Evolutionary conservation across 2,888 invertebrate genomes (phyloP).

Genomic region (Seladonia tumulorum): DNA sequence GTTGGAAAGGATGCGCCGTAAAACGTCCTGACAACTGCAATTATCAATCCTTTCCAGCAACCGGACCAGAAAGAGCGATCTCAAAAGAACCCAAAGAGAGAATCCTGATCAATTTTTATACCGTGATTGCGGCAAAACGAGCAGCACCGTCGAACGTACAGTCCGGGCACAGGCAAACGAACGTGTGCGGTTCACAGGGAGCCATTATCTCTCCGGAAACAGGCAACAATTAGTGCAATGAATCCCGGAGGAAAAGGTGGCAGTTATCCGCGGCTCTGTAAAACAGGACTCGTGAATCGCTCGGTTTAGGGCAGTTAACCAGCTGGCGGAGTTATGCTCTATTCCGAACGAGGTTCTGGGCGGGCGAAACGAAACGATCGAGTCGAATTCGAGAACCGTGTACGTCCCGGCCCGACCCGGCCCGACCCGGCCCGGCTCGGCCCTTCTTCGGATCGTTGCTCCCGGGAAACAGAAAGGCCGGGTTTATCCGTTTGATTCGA

Average conservation of each 20-base stretch:
- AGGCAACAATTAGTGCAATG: neutral
- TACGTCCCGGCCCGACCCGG: neutral
- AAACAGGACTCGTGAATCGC: neutral
- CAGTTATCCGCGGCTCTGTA: neutral
- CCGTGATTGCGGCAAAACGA: neutral
- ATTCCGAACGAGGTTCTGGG: neutral
- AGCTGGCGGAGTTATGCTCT: neutral
- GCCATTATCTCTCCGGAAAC: neutral
- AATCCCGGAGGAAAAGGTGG: neutral
- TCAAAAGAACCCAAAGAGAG: neutral
- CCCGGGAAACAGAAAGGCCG: conserved; percentile 4
- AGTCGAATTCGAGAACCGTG: conserved; percentile 20
- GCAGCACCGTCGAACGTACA: neutral
- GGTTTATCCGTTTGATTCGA: conserved; percentile 24
- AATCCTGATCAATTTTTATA: neutral
- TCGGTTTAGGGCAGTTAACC: neutral
- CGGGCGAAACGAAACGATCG: neutral
- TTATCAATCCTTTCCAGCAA: neutral
- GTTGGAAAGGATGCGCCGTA: neutral
- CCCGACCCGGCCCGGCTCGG: neutral
- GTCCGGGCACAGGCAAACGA: neutral
- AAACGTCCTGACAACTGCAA: neutral
- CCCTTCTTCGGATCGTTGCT: conserved; percentile 19
- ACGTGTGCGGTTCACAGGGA: neutral
- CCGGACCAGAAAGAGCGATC: too few species aligned